These are phyloP conservation scores for Odontamblyopus rebecca DNA, from an alignment of 2,797 vertebrate genomes.

Conservation along the genomic window DNA sequence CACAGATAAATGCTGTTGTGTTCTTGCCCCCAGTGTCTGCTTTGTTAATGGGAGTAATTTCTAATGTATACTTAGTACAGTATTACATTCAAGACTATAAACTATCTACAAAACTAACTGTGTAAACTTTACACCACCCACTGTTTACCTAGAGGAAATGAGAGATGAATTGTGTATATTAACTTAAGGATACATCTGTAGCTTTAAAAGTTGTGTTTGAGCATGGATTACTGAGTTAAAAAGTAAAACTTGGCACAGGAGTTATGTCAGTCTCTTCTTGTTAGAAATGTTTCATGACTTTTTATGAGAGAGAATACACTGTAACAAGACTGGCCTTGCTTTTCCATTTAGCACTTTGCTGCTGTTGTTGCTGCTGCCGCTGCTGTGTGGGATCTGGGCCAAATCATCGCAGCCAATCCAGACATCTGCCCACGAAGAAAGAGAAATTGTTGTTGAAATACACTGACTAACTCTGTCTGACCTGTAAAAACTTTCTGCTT, in stretches of 20 bases:
- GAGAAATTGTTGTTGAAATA: constrained; percentile 33
- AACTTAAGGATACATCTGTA: too few species aligned
- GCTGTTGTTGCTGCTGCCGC: neutral
- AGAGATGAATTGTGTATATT: neutral
- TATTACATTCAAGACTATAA: too few species aligned
- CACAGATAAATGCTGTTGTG: too few species aligned
- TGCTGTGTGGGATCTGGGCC: constrained; percentile 13
- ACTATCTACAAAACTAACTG: neutral
- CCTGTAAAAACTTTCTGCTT: constrained; percentile 17
- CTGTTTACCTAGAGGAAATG: neutral
- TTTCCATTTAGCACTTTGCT: constrained; percentile 44
- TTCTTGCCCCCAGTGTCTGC: neutral
- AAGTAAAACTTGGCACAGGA: constrained; percentile 8
- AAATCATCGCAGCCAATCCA: constrained; percentile 23
- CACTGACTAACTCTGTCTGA: constrained; percentile 20
- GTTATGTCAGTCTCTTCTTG: constrained; percentile 16
- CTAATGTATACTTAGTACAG: constrained; percentile 52
- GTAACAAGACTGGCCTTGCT: constrained; percentile 26
- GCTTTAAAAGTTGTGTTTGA: neutral
- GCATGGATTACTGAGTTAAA: neutral
- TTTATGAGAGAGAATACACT: constrained; percentile 20
- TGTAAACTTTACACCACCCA: neutral
- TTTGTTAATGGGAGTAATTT: constrained; percentile 69
- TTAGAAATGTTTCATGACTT: constrained; percentile 18
- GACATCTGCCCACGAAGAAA: constrained; percentile 38